Evolutionary conservation across 1,140 invertebrate genomes (phyloP), one percentile per base, ranked within the genome.

Genomic region (Zaprionus nigranus): DNA sequence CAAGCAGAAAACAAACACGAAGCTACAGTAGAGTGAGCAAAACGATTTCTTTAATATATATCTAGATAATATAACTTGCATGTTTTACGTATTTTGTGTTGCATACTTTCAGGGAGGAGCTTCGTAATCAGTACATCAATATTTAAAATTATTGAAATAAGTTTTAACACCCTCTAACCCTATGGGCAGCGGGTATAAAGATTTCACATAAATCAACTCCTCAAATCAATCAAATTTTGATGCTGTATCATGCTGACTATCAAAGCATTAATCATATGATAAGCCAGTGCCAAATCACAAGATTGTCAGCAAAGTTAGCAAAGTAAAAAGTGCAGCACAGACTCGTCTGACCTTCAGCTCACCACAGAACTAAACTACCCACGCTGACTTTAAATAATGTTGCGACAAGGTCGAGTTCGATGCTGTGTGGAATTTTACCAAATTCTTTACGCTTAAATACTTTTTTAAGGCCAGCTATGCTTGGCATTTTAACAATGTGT

Each of bases 381-480:
- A n/a, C 7, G n/a, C n/a, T n/a, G n/a, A n/a, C n/a, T n/a, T 6
- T 5, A 0, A n/a, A 6, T 17, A n/a, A 43, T 7, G 3, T 15
- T 46, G n/a, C 7, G 2, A 2, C n/a, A 46, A 46, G 7, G 40
- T 46, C n/a, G 6, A 17, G 40, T 51, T 24, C 22, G 12, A 51
- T 24, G 20, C 20, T 12, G 1, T 51, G 46, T 24, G 46, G 46
- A 56, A 28, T 56, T 56, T 7, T 6, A n/a, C 22, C 13, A 24
- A 63, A 63, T 53, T 53, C 46, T 49, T 49, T 49, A 43, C 40
- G n/a, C 20, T 51, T 24, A 51, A 51, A 51, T 51, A 22, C 46
- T 51, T 51, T 51, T 51, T 22, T 24, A 51, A 51, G 17, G 17
- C 46, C 11, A 24, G 20, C 20, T 24, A 24, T 24, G 40, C 40